Base-by-base conservation (phyloP, 1,140 invertebrate genomes). In the Prorops nasuta region DNA sequence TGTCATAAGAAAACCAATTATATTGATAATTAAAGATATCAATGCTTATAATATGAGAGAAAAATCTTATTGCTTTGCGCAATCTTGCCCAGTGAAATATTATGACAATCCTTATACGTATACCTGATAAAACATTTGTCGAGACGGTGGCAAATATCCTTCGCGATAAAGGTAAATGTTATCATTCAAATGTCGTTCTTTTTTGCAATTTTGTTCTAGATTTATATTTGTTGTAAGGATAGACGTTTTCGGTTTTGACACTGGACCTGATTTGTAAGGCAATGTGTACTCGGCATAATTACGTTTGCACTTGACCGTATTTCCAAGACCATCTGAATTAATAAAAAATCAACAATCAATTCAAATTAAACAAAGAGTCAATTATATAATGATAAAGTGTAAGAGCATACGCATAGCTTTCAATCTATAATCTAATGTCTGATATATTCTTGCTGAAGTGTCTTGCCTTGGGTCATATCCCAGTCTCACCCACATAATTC, bases 401-500 rank as follows among this genome's bases (percentile, higher is more conserved):
- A 20, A n/a, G 24, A 53, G 63, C 67, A 71, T 73, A 85, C 84
- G 83, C 77, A 79, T 79, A 54, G 84, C 80, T 67, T 90, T 82
- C 21, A 93, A 71, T 57, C 93, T 81, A 68, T 90, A 95, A 76
- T 96, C 92, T 19, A 97, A 78, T 9, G 86, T 87, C 74, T 97
- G 94, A 71, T 92, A 95, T 35, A 84, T 84, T 58, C 88, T 86
- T 19, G 90, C 81, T 1, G 77, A 67, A n/a, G 86, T 85, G 56
- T 93, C 85, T 61, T 86, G 87, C 34, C 89, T 79, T 0, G 93
- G 92, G 78, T 96, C 91, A 63, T 92, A 96, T 0, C 92, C 92
- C 62, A 88, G 85, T 66, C 80, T 84, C 0, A 92, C 85, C 88
- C 93, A 96, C 65, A 90, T 81, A 37, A 85, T 84, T 44, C 91